phyloP scores from a whole-genome alignment of 1,140 invertebrate species.

The Heliothis virescens region DNA sequence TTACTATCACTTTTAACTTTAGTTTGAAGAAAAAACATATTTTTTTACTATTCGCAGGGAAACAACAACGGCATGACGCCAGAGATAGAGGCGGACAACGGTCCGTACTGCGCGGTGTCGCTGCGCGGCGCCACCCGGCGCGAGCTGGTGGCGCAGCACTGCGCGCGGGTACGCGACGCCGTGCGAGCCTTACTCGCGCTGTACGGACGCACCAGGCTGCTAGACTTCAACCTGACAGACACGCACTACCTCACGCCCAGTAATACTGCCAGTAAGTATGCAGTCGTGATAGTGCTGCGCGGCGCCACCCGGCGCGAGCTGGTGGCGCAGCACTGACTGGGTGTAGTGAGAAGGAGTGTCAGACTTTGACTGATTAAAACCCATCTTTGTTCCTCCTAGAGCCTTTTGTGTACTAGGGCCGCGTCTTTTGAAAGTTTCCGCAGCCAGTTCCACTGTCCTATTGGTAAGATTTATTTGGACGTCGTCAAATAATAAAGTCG shows the following conservation, averaged over 20 bases:
- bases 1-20: not conserved
- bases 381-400: too few species aligned
- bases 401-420: too few species aligned
- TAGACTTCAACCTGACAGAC: conserved; percentile 80
- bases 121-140: conserved; percentile 74
- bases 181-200: conserved; percentile 78
- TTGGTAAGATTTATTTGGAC: too few species aligned
- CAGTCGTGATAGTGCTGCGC: conserved; percentile 58
- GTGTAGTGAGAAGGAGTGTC: too few species aligned
- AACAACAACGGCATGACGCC: conserved; percentile 86
- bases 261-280: conserved; percentile 66
- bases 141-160: conserved; percentile 73
- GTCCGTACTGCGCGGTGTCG: conserved; percentile 79
- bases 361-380: too few species aligned
- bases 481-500: too few species aligned
- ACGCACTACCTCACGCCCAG: conserved; percentile 59
- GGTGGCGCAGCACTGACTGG: conserved; percentile 74
- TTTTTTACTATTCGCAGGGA: conserved; percentile 69
- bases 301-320: conserved; percentile 74
- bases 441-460: too few species aligned
- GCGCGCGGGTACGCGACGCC: conserved; percentile 77
- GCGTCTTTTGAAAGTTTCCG: too few species aligned
- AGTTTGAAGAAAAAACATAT: not conserved
- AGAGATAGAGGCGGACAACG: conserved; percentile 86
- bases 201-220: conserved; percentile 70